Conservation (phyloP, 2,113 vertebrate genomes). For the Siphamia tubifer region DNA sequence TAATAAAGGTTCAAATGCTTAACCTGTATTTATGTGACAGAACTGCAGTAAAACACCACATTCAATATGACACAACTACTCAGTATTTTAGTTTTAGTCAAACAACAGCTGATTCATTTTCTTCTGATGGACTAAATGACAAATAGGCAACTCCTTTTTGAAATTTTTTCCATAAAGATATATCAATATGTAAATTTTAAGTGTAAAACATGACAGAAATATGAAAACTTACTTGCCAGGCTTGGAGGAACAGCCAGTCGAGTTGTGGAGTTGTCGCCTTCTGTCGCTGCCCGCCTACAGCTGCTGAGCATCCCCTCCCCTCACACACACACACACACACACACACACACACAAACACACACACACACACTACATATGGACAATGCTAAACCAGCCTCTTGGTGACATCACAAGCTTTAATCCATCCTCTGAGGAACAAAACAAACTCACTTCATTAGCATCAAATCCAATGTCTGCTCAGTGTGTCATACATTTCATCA, state of each 20-base stretch:
- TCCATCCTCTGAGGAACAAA: slow-evolving; percentile 31
- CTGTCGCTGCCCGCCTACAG: slow-evolving; percentile 25
- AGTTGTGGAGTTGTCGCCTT: slow-evolving; percentile 32
- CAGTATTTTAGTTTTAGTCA: too few species aligned
- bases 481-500: too few species aligned
- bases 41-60: too few species aligned
- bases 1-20: too few species aligned
- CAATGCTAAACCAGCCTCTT: slow-evolving; percentile 17
- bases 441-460: slow-evolving; percentile 14
- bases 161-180: too few species aligned
- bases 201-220: background rate
- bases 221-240: slow-evolving; percentile 39
- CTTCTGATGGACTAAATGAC: too few species aligned
- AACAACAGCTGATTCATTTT: too few species aligned
- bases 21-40: too few species aligned
- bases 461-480: too few species aligned
- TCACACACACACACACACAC: background rate
- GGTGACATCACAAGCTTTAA: slow-evolving; percentile 42
- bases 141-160: too few species aligned
- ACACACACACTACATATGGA: slow-evolving; percentile 3
- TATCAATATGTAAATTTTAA: background rate
- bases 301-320: slow-evolving; percentile 11
- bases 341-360: background rate
- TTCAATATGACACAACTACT: too few species aligned
- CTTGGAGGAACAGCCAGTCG: slow-evolving; percentile 44